phyloP scores from a whole-genome alignment of 2,113 vertebrate species.

The Hipposideros armiger region DNA sequence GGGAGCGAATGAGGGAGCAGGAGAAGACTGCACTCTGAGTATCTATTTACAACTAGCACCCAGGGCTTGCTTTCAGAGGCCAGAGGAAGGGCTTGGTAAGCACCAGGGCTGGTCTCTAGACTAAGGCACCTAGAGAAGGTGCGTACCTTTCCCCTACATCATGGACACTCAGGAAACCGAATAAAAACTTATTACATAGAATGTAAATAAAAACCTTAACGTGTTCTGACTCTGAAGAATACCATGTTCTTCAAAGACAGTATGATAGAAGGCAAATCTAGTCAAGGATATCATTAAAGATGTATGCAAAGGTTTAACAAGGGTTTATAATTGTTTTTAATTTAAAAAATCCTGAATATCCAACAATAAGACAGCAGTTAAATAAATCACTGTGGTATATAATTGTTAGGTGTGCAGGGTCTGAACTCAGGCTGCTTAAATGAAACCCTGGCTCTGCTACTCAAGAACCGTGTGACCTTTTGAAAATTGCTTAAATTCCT shows the following conservation, averaged over 20 bases:
- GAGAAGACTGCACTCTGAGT: background rate
- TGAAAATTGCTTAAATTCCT: constrained; percentile 34
- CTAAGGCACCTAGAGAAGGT: background rate
- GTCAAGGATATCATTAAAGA: background rate
- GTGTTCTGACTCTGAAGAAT: background rate
- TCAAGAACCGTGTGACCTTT: background rate
- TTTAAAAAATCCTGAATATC: background rate
- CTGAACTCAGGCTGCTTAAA: background rate
- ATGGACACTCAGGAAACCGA: constrained; percentile 39
- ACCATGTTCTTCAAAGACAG: background rate
- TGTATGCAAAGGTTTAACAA: background rate
- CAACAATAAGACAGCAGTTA: background rate
- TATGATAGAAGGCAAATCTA: constrained; percentile 1
- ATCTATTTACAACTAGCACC: background rate
- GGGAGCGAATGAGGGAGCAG: background rate
- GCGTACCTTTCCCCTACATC: background rate
- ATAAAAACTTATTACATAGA: background rate
- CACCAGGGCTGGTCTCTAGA: background rate
- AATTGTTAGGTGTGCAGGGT: background rate
- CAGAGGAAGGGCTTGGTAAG: background rate
- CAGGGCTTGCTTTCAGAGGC: background rate
- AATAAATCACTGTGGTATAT: background rate
- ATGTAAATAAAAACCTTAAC: background rate
- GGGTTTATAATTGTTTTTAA: background rate
- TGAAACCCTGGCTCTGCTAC: background rate